Evolutionary conservation across 1,140 invertebrate species (phyloP).

Genomic region (Euura saliciscinereae): DNA sequence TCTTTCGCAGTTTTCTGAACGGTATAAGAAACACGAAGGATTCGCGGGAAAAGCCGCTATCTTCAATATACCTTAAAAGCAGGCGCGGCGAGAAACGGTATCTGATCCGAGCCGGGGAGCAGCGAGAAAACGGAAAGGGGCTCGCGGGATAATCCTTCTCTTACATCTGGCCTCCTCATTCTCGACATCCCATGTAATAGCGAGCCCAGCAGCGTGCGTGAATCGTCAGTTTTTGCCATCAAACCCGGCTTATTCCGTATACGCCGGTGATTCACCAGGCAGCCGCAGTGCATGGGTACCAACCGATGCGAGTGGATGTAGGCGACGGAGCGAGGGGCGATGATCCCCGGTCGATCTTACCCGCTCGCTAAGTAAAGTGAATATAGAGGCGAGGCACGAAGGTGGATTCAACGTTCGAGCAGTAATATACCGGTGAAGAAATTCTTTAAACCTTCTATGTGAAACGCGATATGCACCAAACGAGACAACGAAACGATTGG

Average conservation of each 20-base stretch:
- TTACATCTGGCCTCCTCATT: conserved; percentile 40
- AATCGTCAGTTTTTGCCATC: conserved; percentile 46
- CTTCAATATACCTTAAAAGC: conserved; percentile 8
- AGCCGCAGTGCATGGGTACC: conserved; percentile 44
- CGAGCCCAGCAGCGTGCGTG: conserved; percentile 33
- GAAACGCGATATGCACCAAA: too few relatives aligned
- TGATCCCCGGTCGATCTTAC: conserved; percentile 21
- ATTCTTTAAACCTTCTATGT: too few relatives aligned
- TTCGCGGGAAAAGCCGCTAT: not conserved
- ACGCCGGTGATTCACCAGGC: conserved; percentile 30
- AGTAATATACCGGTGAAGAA: too few relatives aligned
- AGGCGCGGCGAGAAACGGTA: not conserved
- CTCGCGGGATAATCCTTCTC: conserved; percentile 50
- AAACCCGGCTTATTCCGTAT: conserved; percentile 42
- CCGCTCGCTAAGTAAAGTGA: conserved; percentile 32
- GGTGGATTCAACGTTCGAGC: not conserved
- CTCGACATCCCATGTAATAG: conserved; percentile 23
- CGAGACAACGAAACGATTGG: too few relatives aligned
- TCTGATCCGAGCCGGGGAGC: not conserved
- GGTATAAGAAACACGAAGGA: too few relatives aligned
- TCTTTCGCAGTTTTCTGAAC: too few relatives aligned
- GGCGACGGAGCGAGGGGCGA: too few relatives aligned
- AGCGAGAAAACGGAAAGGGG: not conserved
- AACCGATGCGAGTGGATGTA: conserved; percentile 12
- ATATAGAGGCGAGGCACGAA: conserved; percentile 20